phyloP scores from a whole-genome alignment of 2,888 invertebrate species.

The Griposia aprilina region DNA sequence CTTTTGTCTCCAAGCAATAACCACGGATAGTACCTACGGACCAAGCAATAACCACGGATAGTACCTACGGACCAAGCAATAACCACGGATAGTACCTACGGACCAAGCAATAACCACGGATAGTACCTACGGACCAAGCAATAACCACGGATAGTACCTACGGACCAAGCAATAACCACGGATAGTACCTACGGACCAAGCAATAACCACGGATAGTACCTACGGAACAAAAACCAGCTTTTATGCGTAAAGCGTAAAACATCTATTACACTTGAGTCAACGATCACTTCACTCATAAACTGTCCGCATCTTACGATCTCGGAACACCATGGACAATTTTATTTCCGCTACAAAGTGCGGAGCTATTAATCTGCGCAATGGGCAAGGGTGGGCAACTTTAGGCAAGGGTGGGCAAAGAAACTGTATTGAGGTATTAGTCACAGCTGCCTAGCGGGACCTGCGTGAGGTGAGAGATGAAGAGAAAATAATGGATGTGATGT shows the following conservation, averaged over 20 bases:
- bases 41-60: background rate
- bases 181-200: background rate
- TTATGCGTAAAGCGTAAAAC: slow-evolving; percentile 40
- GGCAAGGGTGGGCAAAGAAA: slow-evolving; percentile 39
- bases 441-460: slow-evolving; percentile 37
- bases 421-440: slow-evolving; percentile 47
- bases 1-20: background rate
- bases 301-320: slow-evolving; percentile 47
- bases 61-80: background rate
- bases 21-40: background rate
- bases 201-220: background rate
- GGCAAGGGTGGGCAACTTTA: slow-evolving; percentile 19
- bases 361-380: slow-evolving; percentile 55
- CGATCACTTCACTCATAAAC: slow-evolving; percentile 50
- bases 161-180: background rate
- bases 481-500: slow-evolving; percentile 28
- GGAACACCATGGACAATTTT: slow-evolving; percentile 55
- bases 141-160: background rate
- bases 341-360: slow-evolving; percentile 63
- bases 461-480: slow-evolving; percentile 25
- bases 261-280: slow-evolving; percentile 37
- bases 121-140: background rate
- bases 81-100: background rate
- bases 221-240: slow-evolving; percentile 23
- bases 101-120: background rate